phyloP scores from a whole-genome alignment of 2,888 invertebrate species.

The Hipparchia semele region DNA sequence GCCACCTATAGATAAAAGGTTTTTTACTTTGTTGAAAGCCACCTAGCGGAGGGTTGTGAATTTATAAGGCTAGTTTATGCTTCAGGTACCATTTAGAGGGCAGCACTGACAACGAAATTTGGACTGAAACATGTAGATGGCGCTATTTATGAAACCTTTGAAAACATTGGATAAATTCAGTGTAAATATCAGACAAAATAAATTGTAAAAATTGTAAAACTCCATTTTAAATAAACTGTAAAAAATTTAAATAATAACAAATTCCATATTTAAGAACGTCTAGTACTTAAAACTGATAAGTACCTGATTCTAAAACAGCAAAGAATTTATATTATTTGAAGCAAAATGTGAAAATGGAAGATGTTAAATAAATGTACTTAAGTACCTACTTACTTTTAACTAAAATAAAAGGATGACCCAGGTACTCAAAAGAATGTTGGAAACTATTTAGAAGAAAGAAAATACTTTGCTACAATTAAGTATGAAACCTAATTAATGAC shows the following conservation, averaged over 20 bases:
- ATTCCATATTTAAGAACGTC: neutral
- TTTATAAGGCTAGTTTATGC: neutral
- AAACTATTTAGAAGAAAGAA: neutral
- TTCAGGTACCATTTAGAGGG: constrained; percentile 3
- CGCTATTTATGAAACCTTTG: constrained; percentile 17
- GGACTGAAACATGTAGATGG: constrained; percentile 26
- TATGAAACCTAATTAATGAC: neutral
- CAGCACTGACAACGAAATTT: constrained; percentile 22
- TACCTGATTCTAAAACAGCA: too few relatives aligned
- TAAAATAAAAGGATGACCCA: neutral
- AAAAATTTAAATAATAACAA: neutral
- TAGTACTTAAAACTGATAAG: too few relatives aligned
- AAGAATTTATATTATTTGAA: too few relatives aligned
- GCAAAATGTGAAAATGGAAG: neutral
- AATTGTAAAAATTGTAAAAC: neutral
- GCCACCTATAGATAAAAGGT: neutral
- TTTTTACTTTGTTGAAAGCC: constrained; percentile 37
- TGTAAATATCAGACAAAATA: too few relatives aligned
- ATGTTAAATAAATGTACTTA: neutral
- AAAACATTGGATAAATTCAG: neutral
- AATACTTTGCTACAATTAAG: neutral
- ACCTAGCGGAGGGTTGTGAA: constrained; percentile 45
- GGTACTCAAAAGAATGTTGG: neutral
- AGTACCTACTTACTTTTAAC: too few relatives aligned
- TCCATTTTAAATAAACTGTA: neutral